Evolutionary conservation across 2,888 invertebrate genomes (phyloP), one percentile per base, ranked within the genome.

Genomic region (Therioaphis trifolii): DNA sequence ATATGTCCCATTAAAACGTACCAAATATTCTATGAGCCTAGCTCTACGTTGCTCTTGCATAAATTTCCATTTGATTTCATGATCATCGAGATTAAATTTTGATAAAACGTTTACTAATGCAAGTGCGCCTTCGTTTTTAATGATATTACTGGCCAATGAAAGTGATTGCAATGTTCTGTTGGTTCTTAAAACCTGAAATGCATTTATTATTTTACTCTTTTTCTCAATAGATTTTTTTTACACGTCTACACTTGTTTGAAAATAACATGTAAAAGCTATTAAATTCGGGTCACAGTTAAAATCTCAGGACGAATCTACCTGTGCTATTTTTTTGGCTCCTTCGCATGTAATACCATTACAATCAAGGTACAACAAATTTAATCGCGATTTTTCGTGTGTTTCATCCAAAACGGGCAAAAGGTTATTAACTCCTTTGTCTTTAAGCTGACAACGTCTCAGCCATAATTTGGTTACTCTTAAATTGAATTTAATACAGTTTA

Each of bases 101-200:
- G 84, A 58, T 29, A 85, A 84, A 35, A 85, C 85, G 24, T 84
- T 76, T 15, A 85, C 76, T 49, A 86, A 71, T 11, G 74, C 75
- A 43, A 76, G 55, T 63, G 84, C 79, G 1, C 86, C 86, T 76
- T 75, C 66, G 69, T 85, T 84, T 40, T 85, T 84, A 58, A 86
- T 86, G 11, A 72, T 29, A 77, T 86, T 86, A 11, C 84, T 85
- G 15, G 86, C 86, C 63, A 86, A 69, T 0, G 85, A 85, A 69
- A 86, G 69, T 72, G 66, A 85, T 24, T 75, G 55, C 27, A 86
- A 80, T 75, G 84, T 84, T 55, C 85, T 84, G 49, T 86, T 86
- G 72, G 85, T 85, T 58, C 85, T 84, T 58, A 86, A 84, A 68
- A 84, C 84, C 86, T 86, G 2, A 43, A 0, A 12, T 5, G 21